Conservation (phyloP, 2,113 vertebrate genomes). For the Heteronetta atricapilla region DNA sequence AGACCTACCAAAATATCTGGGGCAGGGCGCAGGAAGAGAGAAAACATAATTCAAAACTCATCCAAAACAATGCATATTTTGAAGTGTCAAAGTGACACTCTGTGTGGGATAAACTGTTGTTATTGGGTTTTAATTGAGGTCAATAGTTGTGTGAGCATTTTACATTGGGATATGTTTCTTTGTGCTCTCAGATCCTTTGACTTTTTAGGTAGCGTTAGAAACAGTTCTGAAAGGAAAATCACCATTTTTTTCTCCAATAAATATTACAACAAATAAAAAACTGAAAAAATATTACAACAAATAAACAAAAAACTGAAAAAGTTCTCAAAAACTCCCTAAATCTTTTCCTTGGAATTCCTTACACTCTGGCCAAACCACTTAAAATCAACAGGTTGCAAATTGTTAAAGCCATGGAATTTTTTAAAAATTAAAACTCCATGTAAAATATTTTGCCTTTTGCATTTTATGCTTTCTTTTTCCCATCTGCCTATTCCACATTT, state of each 20-base stretch:
- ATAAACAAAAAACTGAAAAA: neutral
- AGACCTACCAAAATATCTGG: neutral
- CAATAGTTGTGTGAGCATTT: neutral
- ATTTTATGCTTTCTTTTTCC: neutral
- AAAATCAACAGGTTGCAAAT: neutral
- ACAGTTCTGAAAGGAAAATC: neutral
- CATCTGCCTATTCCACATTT: neutral
- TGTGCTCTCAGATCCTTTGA: neutral
- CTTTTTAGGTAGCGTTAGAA: neutral
- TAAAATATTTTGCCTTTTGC: neutral
- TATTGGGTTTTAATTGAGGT: neutral
- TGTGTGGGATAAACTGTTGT: neutral
- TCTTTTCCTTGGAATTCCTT: neutral
- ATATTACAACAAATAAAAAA: neutral
- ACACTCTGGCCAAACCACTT: neutral
- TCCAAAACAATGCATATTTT: neutral
- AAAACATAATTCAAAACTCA: neutral
- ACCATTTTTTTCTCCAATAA: neutral
- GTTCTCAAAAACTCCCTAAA: neutral
- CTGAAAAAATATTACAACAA: neutral
- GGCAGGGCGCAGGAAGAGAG: neutral
- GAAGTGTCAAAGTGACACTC: neutral
- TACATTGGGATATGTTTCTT: neutral
- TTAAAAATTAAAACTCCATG: neutral
- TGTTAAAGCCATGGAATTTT: neutral